A percentile compares a stretch with the other conserved stretches of the same genome.
Evolutionary conservation across 37 sponge, comb jelly and placozoan species (phyloP).

Genomic region (Oscarella lobularis): DNA sequence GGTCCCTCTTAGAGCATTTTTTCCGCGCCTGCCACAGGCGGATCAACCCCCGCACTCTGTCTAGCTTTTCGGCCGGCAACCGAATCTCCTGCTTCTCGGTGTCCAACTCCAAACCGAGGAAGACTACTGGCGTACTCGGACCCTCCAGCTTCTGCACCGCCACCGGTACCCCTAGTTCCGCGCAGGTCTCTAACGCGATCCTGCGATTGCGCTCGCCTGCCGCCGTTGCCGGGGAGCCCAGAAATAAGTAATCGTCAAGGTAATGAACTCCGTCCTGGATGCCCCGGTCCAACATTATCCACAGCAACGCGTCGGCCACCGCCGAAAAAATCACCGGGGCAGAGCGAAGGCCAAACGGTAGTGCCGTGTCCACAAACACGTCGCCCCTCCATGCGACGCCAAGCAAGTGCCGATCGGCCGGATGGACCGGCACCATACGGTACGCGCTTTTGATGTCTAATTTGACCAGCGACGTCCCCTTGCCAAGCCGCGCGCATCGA

Average conservation of each 20-base stretch:
- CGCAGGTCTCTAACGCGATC: neutral
- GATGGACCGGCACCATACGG: slow-evolving; percentile 23
- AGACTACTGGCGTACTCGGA: slow-evolving; percentile 10
- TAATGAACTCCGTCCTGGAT: neutral
- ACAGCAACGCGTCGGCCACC: slow-evolving; percentile 22
- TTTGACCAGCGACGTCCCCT: slow-evolving; percentile 22
- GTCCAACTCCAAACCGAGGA: slow-evolving; percentile 24
- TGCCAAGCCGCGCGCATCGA: neutral
- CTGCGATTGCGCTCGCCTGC: slow-evolving; percentile 2
- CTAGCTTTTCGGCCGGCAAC: slow-evolving; percentile 25
- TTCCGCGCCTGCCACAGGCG: slow-evolving; percentile 1
- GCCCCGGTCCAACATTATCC: slow-evolving; percentile 4
- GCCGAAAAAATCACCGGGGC: slow-evolving; percentile 31
- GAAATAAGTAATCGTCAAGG: slow-evolving; percentile 7
- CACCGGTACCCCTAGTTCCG: slow-evolving; percentile 15
- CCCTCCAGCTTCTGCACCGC: slow-evolving; percentile 24
- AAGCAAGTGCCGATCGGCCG: slow-evolving; percentile 6
- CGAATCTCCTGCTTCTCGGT: neutral
- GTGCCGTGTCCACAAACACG: slow-evolving; percentile 4
- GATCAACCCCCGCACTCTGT: neutral
- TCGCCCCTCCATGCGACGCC: slow-evolving; percentile 22
- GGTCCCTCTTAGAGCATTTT: slow-evolving; percentile 9
- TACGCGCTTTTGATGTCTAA: slow-evolving; percentile 30
- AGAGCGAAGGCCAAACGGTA: slow-evolving; percentile 31
- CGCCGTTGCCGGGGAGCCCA: neutral